phyloP scores from a whole-genome alignment of 1,140 invertebrate species.

The Microplitis mediator region DNA sequence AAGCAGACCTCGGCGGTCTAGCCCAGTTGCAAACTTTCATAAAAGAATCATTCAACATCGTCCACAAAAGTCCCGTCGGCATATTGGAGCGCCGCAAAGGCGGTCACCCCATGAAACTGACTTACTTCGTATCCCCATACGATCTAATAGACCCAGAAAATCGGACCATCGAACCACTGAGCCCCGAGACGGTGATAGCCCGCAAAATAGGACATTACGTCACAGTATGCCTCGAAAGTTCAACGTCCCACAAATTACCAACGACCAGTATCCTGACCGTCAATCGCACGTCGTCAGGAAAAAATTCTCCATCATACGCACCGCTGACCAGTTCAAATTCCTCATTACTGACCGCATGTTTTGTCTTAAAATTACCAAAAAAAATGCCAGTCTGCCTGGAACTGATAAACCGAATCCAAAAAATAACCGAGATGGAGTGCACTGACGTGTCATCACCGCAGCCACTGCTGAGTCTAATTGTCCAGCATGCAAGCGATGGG shows the following conservation, averaged over 20 bases:
- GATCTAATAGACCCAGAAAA: slow-evolving; percentile 82
- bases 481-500: slow-evolving; percentile 74
- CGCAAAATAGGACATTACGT: slow-evolving; percentile 83
- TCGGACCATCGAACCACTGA: slow-evolving; percentile 75
- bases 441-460: slow-evolving; percentile 68
- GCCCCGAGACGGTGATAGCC: slow-evolving; percentile 73
- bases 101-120: slow-evolving; percentile 90
- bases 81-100: slow-evolving; percentile 77
- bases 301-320: slow-evolving; percentile 81
- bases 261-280: slow-evolving; percentile 80
- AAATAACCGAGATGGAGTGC: slow-evolving; percentile 76
- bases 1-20: slow-evolving; percentile 86
- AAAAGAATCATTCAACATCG: slow-evolving; percentile 84
- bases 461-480: slow-evolving; percentile 78
- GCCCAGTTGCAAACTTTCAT: slow-evolving; percentile 81
- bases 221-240: slow-evolving; percentile 89
- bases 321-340: slow-evolving; percentile 82
- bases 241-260: slow-evolving; percentile 85
- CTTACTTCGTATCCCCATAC: slow-evolving; percentile 95
- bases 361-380: slow-evolving; percentile 84
- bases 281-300: slow-evolving; percentile 73
- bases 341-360: slow-evolving; percentile 86
- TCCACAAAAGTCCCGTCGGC: slow-evolving; percentile 86
- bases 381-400: slow-evolving; percentile 84
- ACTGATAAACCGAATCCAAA: slow-evolving; percentile 75